A percentile compares a stretch with the other conserved stretches of the same genome.
Evolutionary conservation across 2,797 vertebrate species (phyloP).

Genomic region (Karalla daura): DNA sequence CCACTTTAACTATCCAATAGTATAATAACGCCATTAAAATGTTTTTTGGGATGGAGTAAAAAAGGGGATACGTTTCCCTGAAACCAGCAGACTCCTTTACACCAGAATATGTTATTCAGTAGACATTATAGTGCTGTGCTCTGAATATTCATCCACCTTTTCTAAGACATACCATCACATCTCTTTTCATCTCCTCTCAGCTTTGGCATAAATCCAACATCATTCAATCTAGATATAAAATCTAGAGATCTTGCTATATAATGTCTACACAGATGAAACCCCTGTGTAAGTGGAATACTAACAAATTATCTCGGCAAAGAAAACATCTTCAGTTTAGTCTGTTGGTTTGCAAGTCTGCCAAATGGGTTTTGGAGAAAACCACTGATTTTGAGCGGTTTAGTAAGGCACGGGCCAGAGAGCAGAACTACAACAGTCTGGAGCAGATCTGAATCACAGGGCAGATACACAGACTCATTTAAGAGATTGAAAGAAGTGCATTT

Average conservation of each 20-base stretch:
- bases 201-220: background rate
- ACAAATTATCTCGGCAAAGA: too few relatives aligned
- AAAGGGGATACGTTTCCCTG: background rate
- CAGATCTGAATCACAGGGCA: too few relatives aligned
- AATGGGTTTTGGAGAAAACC: too few relatives aligned
- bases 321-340: too few relatives aligned
- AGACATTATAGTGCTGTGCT: background rate
- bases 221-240: background rate
- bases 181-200: background rate
- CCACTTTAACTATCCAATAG: background rate
- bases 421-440: too few relatives aligned
- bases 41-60: background rate
- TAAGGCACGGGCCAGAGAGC: too few relatives aligned
- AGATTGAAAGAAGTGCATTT: too few relatives aligned
- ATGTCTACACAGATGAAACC: background rate
- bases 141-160: background rate
- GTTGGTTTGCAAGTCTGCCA: too few relatives aligned
- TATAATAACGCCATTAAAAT: constrained; percentile 2
- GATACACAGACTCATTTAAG: too few relatives aligned
- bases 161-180: background rate
- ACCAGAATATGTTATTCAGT: background rate
- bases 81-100: constrained; percentile 1
- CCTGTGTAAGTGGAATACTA: background rate
- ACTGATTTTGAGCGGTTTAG: too few relatives aligned
- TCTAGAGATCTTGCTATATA: background rate